Evolutionary conservation across 2,888 invertebrate species (phyloP), one percentile per base, ranked within the genome.

Genomic region (Pandemis heparana): DNA sequence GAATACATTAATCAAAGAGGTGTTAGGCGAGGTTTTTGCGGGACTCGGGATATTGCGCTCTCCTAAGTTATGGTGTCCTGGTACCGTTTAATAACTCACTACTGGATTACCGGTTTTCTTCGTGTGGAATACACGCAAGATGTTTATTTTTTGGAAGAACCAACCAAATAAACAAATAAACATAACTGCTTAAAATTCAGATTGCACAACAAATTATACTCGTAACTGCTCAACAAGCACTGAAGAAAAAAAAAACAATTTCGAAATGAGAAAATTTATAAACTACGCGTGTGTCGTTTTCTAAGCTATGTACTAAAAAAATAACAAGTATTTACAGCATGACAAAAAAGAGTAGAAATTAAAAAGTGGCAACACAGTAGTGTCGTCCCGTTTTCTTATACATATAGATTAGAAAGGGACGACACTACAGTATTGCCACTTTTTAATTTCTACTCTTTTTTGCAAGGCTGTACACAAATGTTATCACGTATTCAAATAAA

Each of bases 1-100:
- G 90, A 87, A 92, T 90, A 92, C 93, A 94, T 94, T 94, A 92
- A 94, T 94, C 94, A 94, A 92, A 92, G 78, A 79, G 83, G 80
- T 77, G 76, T 70, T 74, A 79, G 79, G 69, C 63, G 79, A 80
- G 81, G 78, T 81, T 81, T 80, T 77, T 82, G 80, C 80, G 83
- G 87, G 85, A 87, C 88, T 88, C 87, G 80, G 87, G 89, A 92
- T 93, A 93, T 94, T 92, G 87, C 89, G 84, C 83, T 84, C 83
- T 82, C 84, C 86, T 89, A 89, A 90, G 86, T 90, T 90, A 91
- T 90, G 89, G 85, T 87, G 79, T 75, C 83, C 86, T 85, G 85
- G 88, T 89, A 83, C 79, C 79, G 76, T 76, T 85, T 81, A 85
- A 84, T 84, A 84, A 83, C 86, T 84, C 82, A 80, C 82, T 83